Conservation (phyloP, 2,888 invertebrate species). For the Phragmatobia fuliginosa region DNA sequence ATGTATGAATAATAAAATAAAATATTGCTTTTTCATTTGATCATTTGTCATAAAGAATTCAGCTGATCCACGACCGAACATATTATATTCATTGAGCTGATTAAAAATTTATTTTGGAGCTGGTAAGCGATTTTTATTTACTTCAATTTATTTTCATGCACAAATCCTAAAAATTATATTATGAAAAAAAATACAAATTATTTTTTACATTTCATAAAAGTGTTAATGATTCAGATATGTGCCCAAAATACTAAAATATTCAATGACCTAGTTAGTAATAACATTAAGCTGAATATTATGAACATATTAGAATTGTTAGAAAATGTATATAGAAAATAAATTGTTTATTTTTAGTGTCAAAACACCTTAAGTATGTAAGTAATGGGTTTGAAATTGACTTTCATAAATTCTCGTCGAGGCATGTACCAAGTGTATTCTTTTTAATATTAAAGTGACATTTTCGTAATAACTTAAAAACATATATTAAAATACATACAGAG, state of each 20-base stretch:
- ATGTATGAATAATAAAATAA: too few species aligned
- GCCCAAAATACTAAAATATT: not conserved
- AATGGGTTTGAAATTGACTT: too few species aligned
- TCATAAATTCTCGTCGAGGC: not conserved
- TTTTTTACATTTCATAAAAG: not conserved
- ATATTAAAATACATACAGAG: too few species aligned
- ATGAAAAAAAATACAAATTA: not conserved
- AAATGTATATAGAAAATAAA: not conserved
- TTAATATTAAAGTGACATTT: not conserved
- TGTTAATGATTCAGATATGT: not conserved
- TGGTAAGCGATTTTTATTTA: not conserved
- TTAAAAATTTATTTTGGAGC: not conserved
- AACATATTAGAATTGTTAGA: too few species aligned
- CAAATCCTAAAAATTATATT: not conserved
- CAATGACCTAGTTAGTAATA: not conserved
- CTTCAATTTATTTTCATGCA: not conserved
- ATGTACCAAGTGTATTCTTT: not conserved
- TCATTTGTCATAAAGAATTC: not conserved
- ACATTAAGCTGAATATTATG: not conserved
- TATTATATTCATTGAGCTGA: conserved; percentile 2
- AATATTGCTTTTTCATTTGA: not conserved
- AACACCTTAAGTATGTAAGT: not conserved
- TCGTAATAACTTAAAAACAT: too few species aligned
- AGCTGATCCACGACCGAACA: not conserved
- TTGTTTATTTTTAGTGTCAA: not conserved